Base-by-base conservation (phyloP, 2,888 invertebrate species). In the Agelastica alni region DNA sequence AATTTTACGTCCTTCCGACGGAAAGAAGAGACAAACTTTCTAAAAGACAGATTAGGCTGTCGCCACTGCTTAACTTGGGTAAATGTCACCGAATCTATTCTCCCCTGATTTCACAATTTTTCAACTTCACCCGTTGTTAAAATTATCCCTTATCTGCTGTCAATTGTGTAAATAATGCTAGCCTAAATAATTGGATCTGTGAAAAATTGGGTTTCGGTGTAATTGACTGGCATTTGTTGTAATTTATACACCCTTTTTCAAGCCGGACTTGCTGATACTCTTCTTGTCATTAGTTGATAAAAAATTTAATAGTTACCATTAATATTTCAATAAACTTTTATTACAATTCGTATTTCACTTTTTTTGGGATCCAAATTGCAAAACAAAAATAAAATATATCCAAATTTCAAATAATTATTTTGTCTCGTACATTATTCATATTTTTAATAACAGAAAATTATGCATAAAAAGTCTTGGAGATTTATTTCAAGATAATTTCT, bases 11-110 rank as follows among this genome's bases (percentile, higher is more conserved):
- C 20, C 31, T 39, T n/a, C 47, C 17, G 18, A 18, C 17, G 12
- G 26, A 13, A 51, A 39, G 45, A 44, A 56, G 14, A 42, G 42
- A 42, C 47, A 22, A 31, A 54, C 49, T 36, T 43, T 41, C 53
- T 53, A 46, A 53, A 52, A 58, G 65, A 62, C 58, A 62, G 60
- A 63, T 67, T 64, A 65, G 61, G 61, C 42, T 58, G 66, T 62
- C 66, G 52, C 48, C 53, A 42, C 56, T 58, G 64, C 20, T 64
- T 67, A 64, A 66, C 62, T 65, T 61, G 62, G 59, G 61, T 47
- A 60, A 60, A 58, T 56, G 60, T 60, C 57, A 52, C 60, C 37
- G 56, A 56, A 44, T 49, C 45, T 45, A 58, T 53, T 56, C 53
- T 53, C 56, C 58, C 55, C 54, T 48, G 46, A 57, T 55, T 55